Evolutionary conservation across 2,797 vertebrate genomes (phyloP), one percentile per base, ranked within the genome.

Genomic region (Parambassis ranga): DNA sequence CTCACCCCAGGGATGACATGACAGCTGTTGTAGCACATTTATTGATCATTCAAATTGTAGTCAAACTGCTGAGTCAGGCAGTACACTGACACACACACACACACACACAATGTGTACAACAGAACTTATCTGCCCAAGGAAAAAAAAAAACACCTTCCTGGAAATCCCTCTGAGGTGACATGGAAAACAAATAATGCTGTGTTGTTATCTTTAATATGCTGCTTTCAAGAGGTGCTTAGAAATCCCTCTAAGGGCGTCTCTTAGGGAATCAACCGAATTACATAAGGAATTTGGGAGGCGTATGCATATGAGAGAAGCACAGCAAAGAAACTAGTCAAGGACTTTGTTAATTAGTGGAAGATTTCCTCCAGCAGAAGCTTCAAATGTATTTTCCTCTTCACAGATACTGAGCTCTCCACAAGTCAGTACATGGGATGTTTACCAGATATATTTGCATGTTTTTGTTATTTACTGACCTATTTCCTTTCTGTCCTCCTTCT

Each of bases 261-360:
- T 66, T 43, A 55, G 71, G 64, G 66, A 83, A 69, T 83, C 70
- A 68, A 52, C 77, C 74, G 75, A 61, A 72, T 89, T 84, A 48
- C 71, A 77, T 75, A 71, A 75, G 62, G 75, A 67, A 53, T 71
- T 77, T 68, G 44, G 73, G 33, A 59, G 59, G 60, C n/a, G 24
- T 73, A 30, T 57, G 52, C 48, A 63, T 65, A 55, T 64, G 65
- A 78, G 72, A 80, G 57, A 47, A 55, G 53, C 8, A 22, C 37
- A 64, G 49, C 24, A 48, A 52, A 69, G 43, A 52, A 77, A 64
- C 38, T 55, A 69, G 57, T 67, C 49, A 62, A 66, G 51, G 24
- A 31, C 70, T 80, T 84, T 74, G 77, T 73, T 89, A 87, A 90
- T 89, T 80, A 81, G 35, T n/a, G 62, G 39, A 65, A 46, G 60